Percentiles rank a stretch among this genome's conserved stretches.
Evolutionary conservation across 2,797 vertebrate genomes (phyloP).

Genomic region (Coregonus ussuriensis): DNA sequence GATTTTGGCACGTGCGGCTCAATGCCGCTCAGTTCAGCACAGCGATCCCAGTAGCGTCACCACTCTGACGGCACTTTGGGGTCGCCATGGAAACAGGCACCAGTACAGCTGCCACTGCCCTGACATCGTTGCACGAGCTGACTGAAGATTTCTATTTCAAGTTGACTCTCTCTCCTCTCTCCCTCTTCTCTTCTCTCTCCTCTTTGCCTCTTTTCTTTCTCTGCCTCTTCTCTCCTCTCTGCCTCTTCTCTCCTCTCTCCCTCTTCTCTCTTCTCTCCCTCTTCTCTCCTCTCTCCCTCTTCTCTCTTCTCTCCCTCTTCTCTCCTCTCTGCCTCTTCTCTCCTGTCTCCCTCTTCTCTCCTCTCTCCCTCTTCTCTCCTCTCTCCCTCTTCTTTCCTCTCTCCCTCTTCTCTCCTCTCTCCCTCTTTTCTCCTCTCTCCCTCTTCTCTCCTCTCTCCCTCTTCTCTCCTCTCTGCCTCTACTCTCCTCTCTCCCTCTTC

Average conservation of each 20-base stretch:
- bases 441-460: not conserved
- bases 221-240: not conserved
- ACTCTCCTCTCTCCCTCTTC: not conserved
- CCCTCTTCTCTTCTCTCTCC: not conserved
- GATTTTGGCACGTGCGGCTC: slow-evolving; percentile 68
- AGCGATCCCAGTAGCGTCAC: slow-evolving; percentile 69
- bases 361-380: not conserved
- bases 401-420: not conserved
- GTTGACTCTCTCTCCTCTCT: slow-evolving; percentile 16
- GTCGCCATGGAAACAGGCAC: slow-evolving; percentile 80
- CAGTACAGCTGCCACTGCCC: slow-evolving; percentile 31
- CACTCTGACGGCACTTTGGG: slow-evolving; percentile 68
- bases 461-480: not conserved
- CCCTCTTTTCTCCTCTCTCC: not conserved
- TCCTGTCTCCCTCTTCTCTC: not conserved
- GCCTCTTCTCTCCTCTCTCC: not conserved
- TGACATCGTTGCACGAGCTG: slow-evolving; percentile 31
- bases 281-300: not conserved
- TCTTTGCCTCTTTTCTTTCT: not conserved
- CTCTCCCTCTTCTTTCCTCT: not conserved
- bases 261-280: not conserved
- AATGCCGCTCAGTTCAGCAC: slow-evolving; percentile 48
- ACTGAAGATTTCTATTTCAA: slow-evolving; percentile 31
- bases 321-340: not conserved
- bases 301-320: not conserved